Evolutionary conservation across 2,888 invertebrate species (phyloP).

Genomic region (Drosophila peninsularis): DNA sequence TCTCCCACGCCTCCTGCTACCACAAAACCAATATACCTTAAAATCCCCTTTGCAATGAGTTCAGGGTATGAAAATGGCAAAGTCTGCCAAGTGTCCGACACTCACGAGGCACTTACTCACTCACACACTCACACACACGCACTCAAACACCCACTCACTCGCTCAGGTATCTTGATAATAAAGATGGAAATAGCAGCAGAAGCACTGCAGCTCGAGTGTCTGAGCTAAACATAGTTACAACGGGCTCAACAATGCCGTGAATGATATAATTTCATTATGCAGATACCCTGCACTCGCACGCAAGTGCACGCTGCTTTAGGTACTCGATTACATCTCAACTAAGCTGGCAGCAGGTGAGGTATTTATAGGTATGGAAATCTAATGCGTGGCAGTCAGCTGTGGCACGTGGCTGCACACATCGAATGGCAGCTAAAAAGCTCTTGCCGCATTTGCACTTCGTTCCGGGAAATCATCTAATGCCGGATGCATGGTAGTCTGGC

Average conservation of each 20-base stretch:
- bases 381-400: background rate
- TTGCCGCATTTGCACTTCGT: background rate
- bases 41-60: background rate
- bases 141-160: background rate
- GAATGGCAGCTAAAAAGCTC: background rate
- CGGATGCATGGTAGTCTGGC: background rate
- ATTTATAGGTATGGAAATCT: background rate
- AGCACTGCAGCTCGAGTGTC: constrained; percentile 11
- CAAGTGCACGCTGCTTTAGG: too few relatives aligned
- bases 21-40: background rate
- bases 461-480: background rate
- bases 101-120: background rate
- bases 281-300: background rate
- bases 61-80: background rate
- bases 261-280: background rate
- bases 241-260: background rate
- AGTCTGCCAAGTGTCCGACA: background rate
- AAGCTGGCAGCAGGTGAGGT: too few relatives aligned
- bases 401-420: background rate
- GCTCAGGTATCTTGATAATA: background rate
- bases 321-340: background rate
- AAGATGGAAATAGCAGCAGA: constrained; percentile 16
- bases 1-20: background rate
- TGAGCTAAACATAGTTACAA: constrained; percentile 26
- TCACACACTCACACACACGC: background rate